Evolutionary conservation across 1,140 invertebrate species (phyloP).

Genomic region (Gryllus bimaculatus): DNA sequence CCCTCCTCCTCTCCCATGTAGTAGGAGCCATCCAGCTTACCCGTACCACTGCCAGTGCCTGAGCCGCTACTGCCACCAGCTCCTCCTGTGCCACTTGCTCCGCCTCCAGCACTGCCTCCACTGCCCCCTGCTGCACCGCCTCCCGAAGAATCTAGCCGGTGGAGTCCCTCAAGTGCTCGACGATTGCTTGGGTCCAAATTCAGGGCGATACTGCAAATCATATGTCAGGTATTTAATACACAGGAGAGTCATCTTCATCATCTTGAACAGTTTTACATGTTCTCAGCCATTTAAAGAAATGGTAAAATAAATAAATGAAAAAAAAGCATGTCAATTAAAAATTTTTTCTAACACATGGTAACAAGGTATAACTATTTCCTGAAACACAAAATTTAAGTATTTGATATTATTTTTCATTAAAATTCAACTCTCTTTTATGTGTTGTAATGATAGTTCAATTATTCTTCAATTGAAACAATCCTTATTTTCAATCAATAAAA

Average conservation of each 20-base stretch:
- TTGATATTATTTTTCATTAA: too few relatives aligned
- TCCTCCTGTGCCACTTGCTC: constrained; percentile 35
- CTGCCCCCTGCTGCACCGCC: constrained; percentile 42
- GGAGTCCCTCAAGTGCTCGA: constrained; percentile 57
- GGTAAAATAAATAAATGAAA: too few relatives aligned
- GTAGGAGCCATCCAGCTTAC: constrained; percentile 37
- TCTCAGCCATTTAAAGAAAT: too few relatives aligned
- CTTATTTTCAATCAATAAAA: too few relatives aligned
- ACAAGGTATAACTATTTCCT: too few relatives aligned
- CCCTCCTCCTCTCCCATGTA: constrained; percentile 43
- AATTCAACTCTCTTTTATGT: too few relatives aligned
- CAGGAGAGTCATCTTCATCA: neutral
- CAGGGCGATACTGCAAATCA: constrained; percentile 8
- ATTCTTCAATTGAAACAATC: too few relatives aligned
- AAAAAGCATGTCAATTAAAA: too few relatives aligned
- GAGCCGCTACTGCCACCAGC: neutral
- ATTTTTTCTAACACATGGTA: too few relatives aligned
- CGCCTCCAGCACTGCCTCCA: constrained; percentile 44
- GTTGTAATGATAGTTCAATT: too few relatives aligned
- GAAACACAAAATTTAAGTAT: too few relatives aligned
- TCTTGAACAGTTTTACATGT: too few relatives aligned
- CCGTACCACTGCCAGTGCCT: neutral
- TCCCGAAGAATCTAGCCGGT: constrained; percentile 52
- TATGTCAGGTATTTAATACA: neutral
- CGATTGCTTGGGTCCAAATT: constrained; percentile 60